phyloP scores from a whole-genome alignment of 92 coral and sea anemone species.

The Micromussa lordhowensis region DNA sequence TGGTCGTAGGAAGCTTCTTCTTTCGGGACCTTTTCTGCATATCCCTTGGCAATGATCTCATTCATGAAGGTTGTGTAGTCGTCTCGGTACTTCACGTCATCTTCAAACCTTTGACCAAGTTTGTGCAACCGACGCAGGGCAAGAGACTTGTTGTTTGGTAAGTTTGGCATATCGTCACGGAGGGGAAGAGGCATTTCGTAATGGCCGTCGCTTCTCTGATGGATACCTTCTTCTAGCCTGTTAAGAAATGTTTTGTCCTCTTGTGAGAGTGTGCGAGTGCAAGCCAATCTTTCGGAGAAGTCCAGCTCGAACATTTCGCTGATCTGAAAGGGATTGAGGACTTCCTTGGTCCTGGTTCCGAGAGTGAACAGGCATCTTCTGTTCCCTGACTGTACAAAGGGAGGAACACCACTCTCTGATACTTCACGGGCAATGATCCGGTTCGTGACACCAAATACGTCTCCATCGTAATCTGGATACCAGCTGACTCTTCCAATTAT shows the following conservation, averaged over 20 bases:
- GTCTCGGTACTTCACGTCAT: not conserved
- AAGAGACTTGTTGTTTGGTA: not conserved
- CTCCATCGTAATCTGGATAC: conserved; percentile 22
- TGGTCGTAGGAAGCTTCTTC: not conserved
- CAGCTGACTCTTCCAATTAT: conserved; percentile 44
- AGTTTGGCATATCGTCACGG: not conserved
- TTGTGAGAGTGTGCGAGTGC: not conserved
- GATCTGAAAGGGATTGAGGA: no score
- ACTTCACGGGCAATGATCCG: no score
- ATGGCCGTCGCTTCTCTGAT: not conserved
- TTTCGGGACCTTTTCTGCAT: not conserved
- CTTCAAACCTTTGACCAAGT: not conserved
- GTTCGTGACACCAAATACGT: conserved; percentile 47
- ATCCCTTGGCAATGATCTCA: not conserved
- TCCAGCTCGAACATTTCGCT: no score
- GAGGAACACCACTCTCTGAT: no score
- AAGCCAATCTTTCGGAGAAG: not conserved
- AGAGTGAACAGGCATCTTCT: no score
- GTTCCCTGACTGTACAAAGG: no score
- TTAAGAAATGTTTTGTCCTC: not conserved
- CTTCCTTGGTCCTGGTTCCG: no score
- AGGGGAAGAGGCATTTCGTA: not conserved
- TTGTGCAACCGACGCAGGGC: not conserved
- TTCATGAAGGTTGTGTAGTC: not conserved
- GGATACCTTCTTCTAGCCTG: not conserved